phyloP scores from a whole-genome alignment of 2,113 vertebrate species.

The Rhipidura dahli region DNA sequence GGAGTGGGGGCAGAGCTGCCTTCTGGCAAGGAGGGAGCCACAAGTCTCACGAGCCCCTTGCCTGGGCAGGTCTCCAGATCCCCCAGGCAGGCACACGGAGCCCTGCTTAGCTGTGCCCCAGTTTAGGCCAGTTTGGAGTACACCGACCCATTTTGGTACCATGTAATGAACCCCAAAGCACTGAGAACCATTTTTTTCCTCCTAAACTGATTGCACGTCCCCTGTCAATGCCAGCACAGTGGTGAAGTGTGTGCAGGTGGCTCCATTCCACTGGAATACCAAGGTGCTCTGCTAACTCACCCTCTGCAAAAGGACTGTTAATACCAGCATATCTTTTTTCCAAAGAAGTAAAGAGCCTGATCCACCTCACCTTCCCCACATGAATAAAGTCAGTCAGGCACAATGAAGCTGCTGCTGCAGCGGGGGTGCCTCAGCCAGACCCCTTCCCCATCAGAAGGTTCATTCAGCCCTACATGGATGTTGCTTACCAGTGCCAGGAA shows the following conservation, averaged over 20 bases:
- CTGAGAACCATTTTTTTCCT: neutral
- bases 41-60: fast-evolving
- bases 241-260: neutral
- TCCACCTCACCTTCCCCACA: neutral
- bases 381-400: neutral
- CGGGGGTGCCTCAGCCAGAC: neutral
- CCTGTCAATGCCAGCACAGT: neutral
- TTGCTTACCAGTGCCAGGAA: neutral
- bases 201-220: neutral
- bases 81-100: neutral
- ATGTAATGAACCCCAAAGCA: neutral
- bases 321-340: neutral
- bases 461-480: fast-evolving
- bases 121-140: neutral
- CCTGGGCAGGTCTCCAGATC: neutral
- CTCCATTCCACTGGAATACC: neutral
- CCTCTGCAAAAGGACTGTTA: neutral
- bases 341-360: neutral
- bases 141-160: neutral
- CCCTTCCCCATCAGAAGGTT: neutral
- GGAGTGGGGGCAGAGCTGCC: neutral
- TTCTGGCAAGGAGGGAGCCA: neutral
- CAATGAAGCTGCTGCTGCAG: neutral
- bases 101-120: neutral
- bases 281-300: neutral